These are phyloP conservation scores for Neosilurus mollespiculum DNA, from an alignment of 2,797 vertebrate genomes.

Conservation along the genomic window DNA sequence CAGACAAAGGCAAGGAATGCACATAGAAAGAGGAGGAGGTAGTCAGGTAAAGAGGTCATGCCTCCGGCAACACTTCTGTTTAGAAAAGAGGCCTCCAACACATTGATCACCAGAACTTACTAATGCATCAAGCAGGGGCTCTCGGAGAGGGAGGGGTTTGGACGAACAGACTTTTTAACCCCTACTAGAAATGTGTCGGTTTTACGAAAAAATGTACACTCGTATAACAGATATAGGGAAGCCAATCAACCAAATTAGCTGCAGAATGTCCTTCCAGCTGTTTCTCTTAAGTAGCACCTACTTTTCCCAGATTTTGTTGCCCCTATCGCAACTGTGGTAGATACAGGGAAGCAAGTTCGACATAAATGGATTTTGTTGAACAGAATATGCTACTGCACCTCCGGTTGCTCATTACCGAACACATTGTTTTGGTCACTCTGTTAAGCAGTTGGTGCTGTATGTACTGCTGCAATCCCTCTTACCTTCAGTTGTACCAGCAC, in stretches of 20 bases:
- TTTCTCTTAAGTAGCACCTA: no score
- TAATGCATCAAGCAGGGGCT: slow-evolving; percentile 16
- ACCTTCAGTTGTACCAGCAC: slow-evolving; percentile 23
- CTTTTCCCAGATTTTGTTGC: no score
- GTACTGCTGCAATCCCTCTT: slow-evolving; percentile 22
- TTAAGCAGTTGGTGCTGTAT: slow-evolving; percentile 19
- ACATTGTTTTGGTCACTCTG: neutral
- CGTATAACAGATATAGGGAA: no score
- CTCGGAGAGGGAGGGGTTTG: neutral
- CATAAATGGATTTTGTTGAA: neutral
- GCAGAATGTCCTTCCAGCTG: no score
- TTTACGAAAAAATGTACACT: no score
- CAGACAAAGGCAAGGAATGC: slow-evolving; percentile 37
- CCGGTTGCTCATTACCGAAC: neutral
- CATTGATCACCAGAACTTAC: slow-evolving; percentile 24
- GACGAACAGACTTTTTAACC: neutral
- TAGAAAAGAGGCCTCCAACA: slow-evolving; percentile 31
- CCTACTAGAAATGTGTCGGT: neutral
- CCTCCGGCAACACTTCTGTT: slow-evolving; percentile 38
- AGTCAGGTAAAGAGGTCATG: slow-evolving; percentile 48
- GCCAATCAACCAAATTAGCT: neutral
- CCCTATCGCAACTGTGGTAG: no score
- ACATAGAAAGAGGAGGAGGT: slow-evolving; percentile 52
- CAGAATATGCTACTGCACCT: neutral
- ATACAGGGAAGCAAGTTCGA: neutral